Conservation (phyloP, 2,888 invertebrate genomes). For the Agriopis marginaria region DNA sequence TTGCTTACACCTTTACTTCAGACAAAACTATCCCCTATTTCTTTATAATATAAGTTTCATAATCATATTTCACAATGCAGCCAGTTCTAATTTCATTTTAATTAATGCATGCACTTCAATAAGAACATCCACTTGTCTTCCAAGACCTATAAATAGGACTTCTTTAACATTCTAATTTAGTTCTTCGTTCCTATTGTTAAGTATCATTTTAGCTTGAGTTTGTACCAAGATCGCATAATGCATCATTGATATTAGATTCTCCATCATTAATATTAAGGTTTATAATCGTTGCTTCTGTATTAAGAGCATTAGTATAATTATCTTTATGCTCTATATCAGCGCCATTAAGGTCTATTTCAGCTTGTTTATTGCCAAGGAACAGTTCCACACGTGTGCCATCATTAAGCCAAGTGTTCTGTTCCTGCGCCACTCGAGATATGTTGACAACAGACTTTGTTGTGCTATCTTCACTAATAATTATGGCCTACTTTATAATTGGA, state of each 20-base stretch:
- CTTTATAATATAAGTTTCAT: constrained; percentile 9
- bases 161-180: constrained; percentile 1
- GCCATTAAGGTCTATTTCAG: constrained; percentile 24
- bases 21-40: constrained; percentile 28
- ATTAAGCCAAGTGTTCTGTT: constrained; percentile 40
- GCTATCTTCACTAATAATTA: constrained; percentile 29
- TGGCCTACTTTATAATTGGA: not conserved
- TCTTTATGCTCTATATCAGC: constrained; percentile 16
- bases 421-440: constrained; percentile 34
- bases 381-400: constrained; percentile 37
- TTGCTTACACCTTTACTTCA: constrained; percentile 15
- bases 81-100: constrained; percentile 57
- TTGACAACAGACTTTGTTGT: constrained; percentile 40
- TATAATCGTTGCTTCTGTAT: constrained; percentile 33
- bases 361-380: constrained; percentile 10
- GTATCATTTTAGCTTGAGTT: constrained; percentile 19
- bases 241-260: constrained; percentile 41
- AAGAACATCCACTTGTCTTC: constrained; percentile 59
- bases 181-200: constrained; percentile 7
- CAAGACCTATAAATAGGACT: constrained; percentile 42
- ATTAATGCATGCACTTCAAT: constrained; percentile 58
- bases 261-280: constrained; percentile 34
- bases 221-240: constrained; percentile 1
- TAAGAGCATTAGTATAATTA: constrained; percentile 24
- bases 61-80: constrained; percentile 13